Evolutionary conservation across 2,888 invertebrate genomes (phyloP).

Genomic region (Perithous albicinctus): DNA sequence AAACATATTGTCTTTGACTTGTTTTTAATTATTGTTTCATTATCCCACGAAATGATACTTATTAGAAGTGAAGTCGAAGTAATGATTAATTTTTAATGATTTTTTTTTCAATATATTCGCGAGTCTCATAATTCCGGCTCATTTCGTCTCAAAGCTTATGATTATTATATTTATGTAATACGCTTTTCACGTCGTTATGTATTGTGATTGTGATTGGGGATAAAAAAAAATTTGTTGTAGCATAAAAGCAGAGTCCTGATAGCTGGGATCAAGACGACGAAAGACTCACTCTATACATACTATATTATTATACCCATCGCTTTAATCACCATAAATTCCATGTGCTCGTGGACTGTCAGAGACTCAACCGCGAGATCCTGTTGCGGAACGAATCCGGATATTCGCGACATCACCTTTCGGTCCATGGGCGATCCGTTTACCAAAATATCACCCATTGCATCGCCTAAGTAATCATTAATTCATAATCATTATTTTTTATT

Average conservation of each 20-base stretch:
- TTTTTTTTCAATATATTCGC: too few relatives aligned
- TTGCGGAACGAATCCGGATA: constrained; percentile 95
- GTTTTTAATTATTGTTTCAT: too few relatives aligned
- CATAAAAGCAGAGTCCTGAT: too few relatives aligned
- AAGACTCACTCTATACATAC: not conserved
- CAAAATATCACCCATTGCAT: constrained; percentile 89
- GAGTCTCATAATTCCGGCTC: not conserved
- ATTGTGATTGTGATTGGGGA: not conserved
- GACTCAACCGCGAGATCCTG: constrained; percentile 92
- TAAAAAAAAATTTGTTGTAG: not conserved
- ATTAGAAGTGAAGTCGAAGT: too few relatives aligned
- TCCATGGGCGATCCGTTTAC: constrained; percentile 89
- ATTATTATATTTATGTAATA: constrained; percentile 1
- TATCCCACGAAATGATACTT: too few relatives aligned
- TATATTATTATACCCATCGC: not conserved
- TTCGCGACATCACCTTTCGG: constrained; percentile 88
- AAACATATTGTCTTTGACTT: too few relatives aligned
- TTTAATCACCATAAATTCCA: constrained; percentile 92
- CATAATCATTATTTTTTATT: constrained; percentile 3
- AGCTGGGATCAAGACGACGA: not conserved
- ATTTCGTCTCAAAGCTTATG: not conserved
- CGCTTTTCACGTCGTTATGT: not conserved
- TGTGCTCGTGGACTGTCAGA: constrained; percentile 92
- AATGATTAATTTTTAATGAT: too few relatives aligned
- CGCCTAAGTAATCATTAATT: constrained; percentile 80